Evolutionary conservation across 2,113 vertebrate genomes (phyloP).

Genomic region (Ivindomyrus marchei): DNA sequence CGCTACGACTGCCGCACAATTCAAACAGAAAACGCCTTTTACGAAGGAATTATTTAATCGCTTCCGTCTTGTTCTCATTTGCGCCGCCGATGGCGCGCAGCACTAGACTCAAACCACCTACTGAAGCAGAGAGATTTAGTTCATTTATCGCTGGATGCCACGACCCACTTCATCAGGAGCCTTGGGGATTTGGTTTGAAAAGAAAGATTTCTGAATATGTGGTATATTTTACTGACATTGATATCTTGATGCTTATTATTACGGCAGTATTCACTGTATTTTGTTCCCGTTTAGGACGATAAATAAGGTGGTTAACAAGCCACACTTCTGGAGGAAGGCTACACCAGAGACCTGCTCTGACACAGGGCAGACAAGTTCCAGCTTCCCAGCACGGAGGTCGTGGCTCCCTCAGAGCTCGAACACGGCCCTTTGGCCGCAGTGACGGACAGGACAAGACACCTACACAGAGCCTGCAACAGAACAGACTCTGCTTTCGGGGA

Average conservation of each 20-base stretch:
- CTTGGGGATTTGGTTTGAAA: background rate
- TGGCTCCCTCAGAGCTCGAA: background rate
- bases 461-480: background rate
- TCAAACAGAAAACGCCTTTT: slow-evolving; percentile 19
- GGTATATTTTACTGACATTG: background rate
- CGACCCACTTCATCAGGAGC: background rate
- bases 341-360: background rate
- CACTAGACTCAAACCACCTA: background rate
- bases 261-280: background rate
- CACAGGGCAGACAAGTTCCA: background rate
- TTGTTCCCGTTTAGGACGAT: background rate
- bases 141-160: slow-evolving; percentile 33
- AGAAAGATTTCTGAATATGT: background rate
- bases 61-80: slow-evolving; percentile 32
- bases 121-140: slow-evolving; percentile 12
- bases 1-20: slow-evolving; percentile 41
- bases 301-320: background rate
- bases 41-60: slow-evolving; percentile 23
- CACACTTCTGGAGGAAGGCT: background rate
- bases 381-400: background rate
- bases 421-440: background rate
- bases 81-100: slow-evolving; percentile 13
- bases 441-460: background rate
- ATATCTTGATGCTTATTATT: background rate
- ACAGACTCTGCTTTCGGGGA: background rate